Evolutionary conservation across 1,140 invertebrate species (phyloP).

Genomic region (Diplogasteroides magnus): DNA sequence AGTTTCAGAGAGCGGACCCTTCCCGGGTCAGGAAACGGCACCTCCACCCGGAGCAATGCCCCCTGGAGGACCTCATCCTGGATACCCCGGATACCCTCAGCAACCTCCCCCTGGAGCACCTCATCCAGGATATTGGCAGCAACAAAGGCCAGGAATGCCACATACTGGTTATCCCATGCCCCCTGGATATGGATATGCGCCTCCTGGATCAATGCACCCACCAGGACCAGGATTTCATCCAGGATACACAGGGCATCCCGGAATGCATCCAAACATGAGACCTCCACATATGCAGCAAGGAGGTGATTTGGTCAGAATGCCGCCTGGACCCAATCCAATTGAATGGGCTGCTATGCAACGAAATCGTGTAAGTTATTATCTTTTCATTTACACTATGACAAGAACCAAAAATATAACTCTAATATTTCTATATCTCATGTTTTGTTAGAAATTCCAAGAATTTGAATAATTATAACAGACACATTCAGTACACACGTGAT

Average conservation of each 20-base stretch:
- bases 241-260: slow-evolving; percentile 12
- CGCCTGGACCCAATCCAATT: slow-evolving; percentile 18
- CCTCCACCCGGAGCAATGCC: slow-evolving; percentile 12
- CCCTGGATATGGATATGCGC: slow-evolving; percentile 19
- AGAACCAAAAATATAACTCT: too few relatives aligned
- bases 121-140: slow-evolving; percentile 10
- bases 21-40: too few relatives aligned
- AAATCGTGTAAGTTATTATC: slow-evolving; percentile 1
- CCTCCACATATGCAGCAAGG: slow-evolving; percentile 10
- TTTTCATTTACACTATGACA: too few relatives aligned
- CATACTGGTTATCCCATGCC: slow-evolving; percentile 5
- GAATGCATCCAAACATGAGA: slow-evolving; percentile 18
- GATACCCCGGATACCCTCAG: background rate
- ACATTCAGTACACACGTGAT: too few relatives aligned
- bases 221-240: slow-evolving; percentile 6
- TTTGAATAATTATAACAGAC: too few relatives aligned
- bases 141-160: background rate
- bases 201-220: slow-evolving; percentile 12
- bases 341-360: slow-evolving; percentile 27
- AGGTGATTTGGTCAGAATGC: slow-evolving; percentile 24
- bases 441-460: too few relatives aligned
- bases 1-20: too few relatives aligned
- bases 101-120: slow-evolving; percentile 3
- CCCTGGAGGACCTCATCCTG: slow-evolving; percentile 7
- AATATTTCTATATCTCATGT: too few relatives aligned